phyloP scores from a whole-genome alignment of 2,113 vertebrate species.

The Terrapene triunguis region DNA sequence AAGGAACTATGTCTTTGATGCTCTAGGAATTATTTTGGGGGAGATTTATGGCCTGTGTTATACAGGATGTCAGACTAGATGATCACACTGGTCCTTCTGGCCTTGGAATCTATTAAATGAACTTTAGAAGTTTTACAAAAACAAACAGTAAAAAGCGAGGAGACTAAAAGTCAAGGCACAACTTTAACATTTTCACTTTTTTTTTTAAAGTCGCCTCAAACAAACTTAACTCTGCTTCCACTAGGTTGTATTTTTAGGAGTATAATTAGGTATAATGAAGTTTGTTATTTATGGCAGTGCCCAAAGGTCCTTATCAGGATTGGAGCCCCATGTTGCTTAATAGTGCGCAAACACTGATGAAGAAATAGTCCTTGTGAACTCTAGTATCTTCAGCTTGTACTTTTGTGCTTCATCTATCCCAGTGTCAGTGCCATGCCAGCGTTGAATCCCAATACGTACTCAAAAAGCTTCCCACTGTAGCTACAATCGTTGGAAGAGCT shows the following conservation, averaged over 20 bases:
- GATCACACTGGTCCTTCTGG: too few relatives aligned
- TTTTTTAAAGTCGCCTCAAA: not conserved
- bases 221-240: not conserved
- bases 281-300: not conserved
- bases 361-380: not conserved
- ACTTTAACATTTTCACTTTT: not conserved
- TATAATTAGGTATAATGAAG: not conserved
- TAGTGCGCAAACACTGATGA: not conserved
- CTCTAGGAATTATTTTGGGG: too few relatives aligned
- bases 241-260: not conserved
- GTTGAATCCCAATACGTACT: fast-evolving
- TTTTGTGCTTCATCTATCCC: not conserved
- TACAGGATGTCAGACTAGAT: not conserved
- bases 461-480: not conserved
- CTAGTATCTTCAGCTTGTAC: not conserved
- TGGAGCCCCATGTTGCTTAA: not conserved
- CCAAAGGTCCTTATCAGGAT: too few relatives aligned
- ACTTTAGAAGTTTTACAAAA: not conserved
- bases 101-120: not conserved
- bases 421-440: too few relatives aligned
- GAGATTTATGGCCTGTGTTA: not conserved
- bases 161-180: not conserved
- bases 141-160: not conserved
- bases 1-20: not conserved
- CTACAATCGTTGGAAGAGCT: not conserved